Evolutionary conservation across 2,888 invertebrate genomes (phyloP).

Genomic region (Resseliella maxima): DNA sequence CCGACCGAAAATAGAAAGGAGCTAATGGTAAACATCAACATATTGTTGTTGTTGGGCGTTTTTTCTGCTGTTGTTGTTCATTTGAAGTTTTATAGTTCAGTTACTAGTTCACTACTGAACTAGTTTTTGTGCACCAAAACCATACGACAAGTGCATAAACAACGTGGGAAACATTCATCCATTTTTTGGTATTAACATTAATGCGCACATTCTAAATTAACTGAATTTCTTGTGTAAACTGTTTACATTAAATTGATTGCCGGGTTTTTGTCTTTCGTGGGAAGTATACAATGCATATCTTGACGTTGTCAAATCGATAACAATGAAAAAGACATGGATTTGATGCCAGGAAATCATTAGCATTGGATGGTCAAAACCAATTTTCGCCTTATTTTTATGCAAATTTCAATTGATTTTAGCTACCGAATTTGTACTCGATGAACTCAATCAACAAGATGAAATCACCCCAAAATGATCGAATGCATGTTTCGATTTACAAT

Average conservation of each 20-base stretch:
- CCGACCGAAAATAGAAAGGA: conserved; percentile 9
- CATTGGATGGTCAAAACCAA: background rate
- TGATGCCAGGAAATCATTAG: background rate
- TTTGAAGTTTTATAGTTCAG: background rate
- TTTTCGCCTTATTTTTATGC: background rate
- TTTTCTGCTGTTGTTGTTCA: background rate
- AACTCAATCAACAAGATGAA: too few species aligned
- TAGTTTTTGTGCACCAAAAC: background rate
- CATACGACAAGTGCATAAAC: conserved; percentile 19
- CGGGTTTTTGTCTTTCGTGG: background rate
- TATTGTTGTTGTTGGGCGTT: background rate
- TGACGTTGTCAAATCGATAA: background rate
- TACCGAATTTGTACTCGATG: background rate
- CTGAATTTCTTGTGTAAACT: background rate
- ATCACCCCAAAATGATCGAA: too few species aligned
- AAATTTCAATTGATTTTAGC: background rate
- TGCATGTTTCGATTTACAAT: too few species aligned
- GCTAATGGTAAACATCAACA: conserved; percentile 28
- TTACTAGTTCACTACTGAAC: background rate
- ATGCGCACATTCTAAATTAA: background rate
- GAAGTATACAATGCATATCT: background rate
- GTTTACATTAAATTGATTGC: background rate
- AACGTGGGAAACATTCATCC: conserved; percentile 39
- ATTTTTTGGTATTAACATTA: background rate
- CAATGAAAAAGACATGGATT: background rate